Evolutionary conservation across 2,113 vertebrate genomes (phyloP), one percentile per base, ranked within the genome.

Genomic region (Collichthys lucidus): DNA sequence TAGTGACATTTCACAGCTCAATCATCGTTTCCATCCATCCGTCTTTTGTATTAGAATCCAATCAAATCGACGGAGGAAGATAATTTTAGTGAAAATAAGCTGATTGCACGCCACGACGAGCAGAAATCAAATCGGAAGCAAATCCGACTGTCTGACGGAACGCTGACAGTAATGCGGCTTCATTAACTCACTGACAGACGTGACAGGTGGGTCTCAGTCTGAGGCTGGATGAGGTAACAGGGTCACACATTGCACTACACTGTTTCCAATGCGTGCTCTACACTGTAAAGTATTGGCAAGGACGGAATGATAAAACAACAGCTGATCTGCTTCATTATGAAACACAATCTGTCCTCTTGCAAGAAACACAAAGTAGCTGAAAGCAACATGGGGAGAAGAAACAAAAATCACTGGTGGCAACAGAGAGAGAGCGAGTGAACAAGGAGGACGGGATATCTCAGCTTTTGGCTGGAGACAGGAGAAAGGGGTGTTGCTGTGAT

Each of bases 291-390:
- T 42, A 64, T 56, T 42, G 50, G 22, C 52, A 47, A 29, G 64
- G 29, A 29, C 60, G 49, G 69, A 59, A 80, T 4, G 47, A 55
- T 20, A 57, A 35, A 56, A 7, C 68, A 56, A 31, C 56, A 72
- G 24, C 46, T 73, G 47, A 68, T 73, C 44, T 67, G 52, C 66
- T 81, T 74, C 56, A 79, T 87, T 79, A 70, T 79, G 67, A 70
- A 82, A 69, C 69, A 74, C 84, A 74, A 77, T 86, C 80, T 74
- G 66, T 72, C 42, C 46, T 66, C 14, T 17, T 80, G n/a, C 40
- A 22, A 46, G 26, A 70, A 72, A 47, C 56, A 76, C 40, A 80
- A 52, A 56, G 67, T 47, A 63, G 40, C 11, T 12, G 66, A 79
- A 31, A 22, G 26, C 49, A 50, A 15, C 65, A 31, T 31, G 50